A percentile compares a stretch with the other conserved stretches of the same genome.
phyloP scores from a whole-genome alignment of 2,888 invertebrate species.

The Scaptomyza flava region DNA sequence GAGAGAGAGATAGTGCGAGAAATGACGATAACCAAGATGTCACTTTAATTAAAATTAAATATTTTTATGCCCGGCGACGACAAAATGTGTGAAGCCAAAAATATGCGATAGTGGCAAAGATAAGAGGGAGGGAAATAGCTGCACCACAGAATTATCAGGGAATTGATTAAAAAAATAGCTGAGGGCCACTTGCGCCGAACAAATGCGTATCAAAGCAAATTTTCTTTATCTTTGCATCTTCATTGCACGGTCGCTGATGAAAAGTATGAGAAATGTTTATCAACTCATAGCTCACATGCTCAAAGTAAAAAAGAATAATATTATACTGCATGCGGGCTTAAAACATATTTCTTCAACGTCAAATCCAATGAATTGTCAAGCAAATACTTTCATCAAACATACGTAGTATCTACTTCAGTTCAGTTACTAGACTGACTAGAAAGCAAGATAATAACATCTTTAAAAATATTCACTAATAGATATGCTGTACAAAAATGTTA shows the following conservation, averaged over 20 bases:
- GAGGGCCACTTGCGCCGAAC: slow-evolving; percentile 22
- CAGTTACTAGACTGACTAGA: too few species aligned
- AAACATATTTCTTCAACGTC: too few species aligned
- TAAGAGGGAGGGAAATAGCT: not conserved
- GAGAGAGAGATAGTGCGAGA: not conserved
- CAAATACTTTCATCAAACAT: too few species aligned
- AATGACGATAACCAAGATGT: slow-evolving; percentile 25
- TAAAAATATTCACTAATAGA: too few species aligned
- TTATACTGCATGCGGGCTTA: slow-evolving; percentile 15
- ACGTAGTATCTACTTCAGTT: too few species aligned
- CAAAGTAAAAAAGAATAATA: not conserved
- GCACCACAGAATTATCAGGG: slow-evolving; percentile 37
- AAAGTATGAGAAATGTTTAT: not conserved
- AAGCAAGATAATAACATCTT: too few species aligned
- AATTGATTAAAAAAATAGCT: slow-evolving; percentile 54
- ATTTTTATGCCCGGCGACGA: slow-evolving; percentile 46
- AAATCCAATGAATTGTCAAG: too few species aligned
- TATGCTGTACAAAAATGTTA: not conserved
- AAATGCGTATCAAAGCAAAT: slow-evolving; percentile 42
- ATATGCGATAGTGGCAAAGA: not conserved
- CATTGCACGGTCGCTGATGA: not conserved
- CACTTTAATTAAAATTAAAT: slow-evolving; percentile 74
- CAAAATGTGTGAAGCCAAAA: slow-evolving; percentile 32
- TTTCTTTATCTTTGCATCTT: slow-evolving; percentile 30
- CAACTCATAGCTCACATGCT: not conserved